Percentiles rank a stretch among this genome's conserved stretches.
Evolutionary conservation across 2,888 invertebrate species (phyloP).

Genomic region (Homarus gammarus): DNA sequence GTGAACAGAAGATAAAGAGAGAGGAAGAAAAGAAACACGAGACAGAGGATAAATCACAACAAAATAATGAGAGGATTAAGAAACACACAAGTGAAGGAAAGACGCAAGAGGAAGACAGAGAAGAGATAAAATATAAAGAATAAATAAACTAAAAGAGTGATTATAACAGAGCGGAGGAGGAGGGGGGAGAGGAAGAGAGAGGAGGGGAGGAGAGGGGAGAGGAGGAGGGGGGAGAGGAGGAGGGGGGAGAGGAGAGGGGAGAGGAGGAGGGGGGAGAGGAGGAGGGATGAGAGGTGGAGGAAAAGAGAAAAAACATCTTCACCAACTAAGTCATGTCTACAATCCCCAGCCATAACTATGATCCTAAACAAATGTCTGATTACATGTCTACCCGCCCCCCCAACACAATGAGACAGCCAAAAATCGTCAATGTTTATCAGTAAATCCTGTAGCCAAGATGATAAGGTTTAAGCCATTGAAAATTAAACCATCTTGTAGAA

Average conservation of each 20-base stretch:
- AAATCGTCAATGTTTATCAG: too few relatives aligned
- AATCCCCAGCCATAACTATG: too few relatives aligned
- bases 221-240: not conserved
- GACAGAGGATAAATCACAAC: too few relatives aligned
- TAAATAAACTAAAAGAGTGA: not conserved
- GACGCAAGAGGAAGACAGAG: not conserved
- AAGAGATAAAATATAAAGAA: not conserved
- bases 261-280: not conserved
- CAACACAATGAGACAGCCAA: not conserved
- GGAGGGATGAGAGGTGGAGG: not conserved
- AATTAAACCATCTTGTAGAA: too few relatives aligned
- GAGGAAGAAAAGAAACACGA: not conserved
- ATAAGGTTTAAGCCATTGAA: too few relatives aligned
- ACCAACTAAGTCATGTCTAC: too few relatives aligned
- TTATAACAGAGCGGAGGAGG: too few relatives aligned
- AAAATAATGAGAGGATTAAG: too few relatives aligned
- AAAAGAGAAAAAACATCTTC: too few relatives aligned
- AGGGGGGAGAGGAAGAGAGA: constrained; percentile 39
- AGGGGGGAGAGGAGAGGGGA: not conserved
- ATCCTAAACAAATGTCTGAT: too few relatives aligned
- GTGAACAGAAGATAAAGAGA: not conserved
- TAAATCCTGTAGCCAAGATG: too few relatives aligned
- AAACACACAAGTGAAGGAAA: not conserved
- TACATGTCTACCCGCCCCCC: too few relatives aligned
- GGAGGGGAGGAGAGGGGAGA: constrained; percentile 17